phyloP scores from a whole-genome alignment of 2,797 vertebrate genomes.

The Spheniscus humboldti region DNA sequence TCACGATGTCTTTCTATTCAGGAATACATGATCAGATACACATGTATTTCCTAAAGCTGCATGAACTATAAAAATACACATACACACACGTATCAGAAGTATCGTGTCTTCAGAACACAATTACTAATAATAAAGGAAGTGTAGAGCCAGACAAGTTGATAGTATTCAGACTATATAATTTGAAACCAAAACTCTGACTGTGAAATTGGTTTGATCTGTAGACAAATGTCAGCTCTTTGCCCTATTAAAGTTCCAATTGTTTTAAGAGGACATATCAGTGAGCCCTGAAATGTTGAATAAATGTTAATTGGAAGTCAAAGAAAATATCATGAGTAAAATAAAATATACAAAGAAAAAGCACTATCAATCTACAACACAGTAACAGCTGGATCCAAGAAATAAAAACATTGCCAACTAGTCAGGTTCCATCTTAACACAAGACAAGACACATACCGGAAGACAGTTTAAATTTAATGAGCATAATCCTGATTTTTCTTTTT shows the following conservation, averaged over 20 bases:
- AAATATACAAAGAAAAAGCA: neutral
- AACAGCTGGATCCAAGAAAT: neutral
- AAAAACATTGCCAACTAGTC: neutral
- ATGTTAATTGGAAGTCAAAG: constrained; percentile 56
- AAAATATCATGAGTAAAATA: constrained; percentile 29
- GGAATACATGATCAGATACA: neutral
- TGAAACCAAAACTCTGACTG: constrained; percentile 6
- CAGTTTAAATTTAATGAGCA: constrained; percentile 24
- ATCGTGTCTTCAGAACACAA: neutral
- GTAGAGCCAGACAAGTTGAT: neutral
- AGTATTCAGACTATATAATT: neutral
- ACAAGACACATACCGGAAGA: neutral
- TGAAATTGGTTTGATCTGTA: constrained; percentile 24
- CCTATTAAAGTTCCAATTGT: constrained; percentile 29
- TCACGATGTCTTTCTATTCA: neutral
- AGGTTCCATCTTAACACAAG: neutral
- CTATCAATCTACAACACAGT: neutral
- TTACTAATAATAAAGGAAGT: neutral
- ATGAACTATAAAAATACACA: neutral
- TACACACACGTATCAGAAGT: neutral
- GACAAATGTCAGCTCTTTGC: constrained; percentile 38
- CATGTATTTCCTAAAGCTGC: neutral
- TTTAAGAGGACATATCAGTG: constrained; percentile 42
- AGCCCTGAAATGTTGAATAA: constrained; percentile 29
- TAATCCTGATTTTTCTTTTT: constrained; percentile 12